A percentile compares a stretch with the other conserved stretches of the same genome.
These are phyloP conservation scores for Theristus sp. DNA, from an alignment of 2,888 invertebrate genomes.

Conservation along the genomic window DNA sequence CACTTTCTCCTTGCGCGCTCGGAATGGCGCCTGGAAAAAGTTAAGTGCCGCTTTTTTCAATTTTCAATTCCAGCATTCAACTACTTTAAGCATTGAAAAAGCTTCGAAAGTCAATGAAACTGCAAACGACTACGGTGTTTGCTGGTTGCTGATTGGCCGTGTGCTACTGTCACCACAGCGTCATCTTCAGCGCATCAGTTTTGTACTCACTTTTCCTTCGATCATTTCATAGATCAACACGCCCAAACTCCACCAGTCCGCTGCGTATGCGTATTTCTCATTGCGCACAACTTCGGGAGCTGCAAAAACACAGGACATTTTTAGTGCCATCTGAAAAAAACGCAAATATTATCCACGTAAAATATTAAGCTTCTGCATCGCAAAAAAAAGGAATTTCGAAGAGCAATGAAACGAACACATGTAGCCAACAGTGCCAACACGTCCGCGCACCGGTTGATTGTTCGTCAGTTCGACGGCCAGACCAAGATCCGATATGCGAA, in stretches of 20 bases:
- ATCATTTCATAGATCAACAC: slow-evolving; percentile 40
- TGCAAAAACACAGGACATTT: slow-evolving; percentile 20
- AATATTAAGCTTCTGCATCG: background rate
- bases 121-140: too few species aligned
- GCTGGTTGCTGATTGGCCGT: too few species aligned
- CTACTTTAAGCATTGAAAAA: too few species aligned
- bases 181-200: too few species aligned
- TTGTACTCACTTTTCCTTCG: slow-evolving; percentile 36
- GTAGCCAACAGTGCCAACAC: slow-evolving; percentile 95
- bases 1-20: slow-evolving; percentile 90
- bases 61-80: too few species aligned
- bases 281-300: slow-evolving; percentile 40
- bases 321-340: too few species aligned
- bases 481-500: slow-evolving; percentile 92
- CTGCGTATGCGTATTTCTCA: slow-evolving; percentile 37
- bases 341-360: too few species aligned
- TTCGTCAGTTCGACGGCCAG: slow-evolving; percentile 94
- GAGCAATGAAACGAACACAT: slow-evolving; percentile 44
- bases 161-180: too few species aligned
- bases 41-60: too few species aligned
- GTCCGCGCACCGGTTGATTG: slow-evolving; percentile 80
- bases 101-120: background rate
- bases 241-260: slow-evolving; percentile 41
- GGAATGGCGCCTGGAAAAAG: slow-evolving; percentile 77
- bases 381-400: background rate